Evolutionary conservation across 2,888 invertebrate genomes (phyloP), one percentile per base, ranked within the genome.

Genomic region (Sarcophaga variegata): DNA sequence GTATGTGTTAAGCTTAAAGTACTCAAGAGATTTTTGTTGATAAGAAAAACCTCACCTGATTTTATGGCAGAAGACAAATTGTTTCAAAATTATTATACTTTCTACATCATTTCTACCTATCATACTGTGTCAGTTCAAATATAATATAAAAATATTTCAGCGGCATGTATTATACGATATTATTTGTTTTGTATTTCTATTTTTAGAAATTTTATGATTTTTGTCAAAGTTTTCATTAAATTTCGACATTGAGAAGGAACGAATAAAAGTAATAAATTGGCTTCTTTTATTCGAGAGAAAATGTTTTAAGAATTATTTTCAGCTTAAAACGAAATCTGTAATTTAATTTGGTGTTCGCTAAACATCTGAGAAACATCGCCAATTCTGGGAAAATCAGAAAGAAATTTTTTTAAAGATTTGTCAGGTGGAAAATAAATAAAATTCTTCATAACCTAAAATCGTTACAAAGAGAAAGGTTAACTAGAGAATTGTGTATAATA

Each of bases 1-100:
- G 69, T 70, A 63, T 69, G 81, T 64, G 74, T 60, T 70, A 64
- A 75, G 85, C 81, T 85, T 69, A 74, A 74, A 77, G 77, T 77
- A 71, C 80, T 72, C 77, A 37, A 27, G 77, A 67, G 83, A 74
- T 74, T 83, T 83, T 67, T 22, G 62, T 83, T 72, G 72, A 78
- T 78, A 72, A 37, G 8, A 10, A 71, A 72, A 72, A 17, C 17
- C 62, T 72, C 67, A 83, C 83, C 78, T 83, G 83, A 83, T 83
- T 83, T 78, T 74, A 54, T 74, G 5, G 54, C 37, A 69, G 72
- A 74, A 60, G 60, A 83, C 70, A 83, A 82, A 82, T 76, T 76
- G 62, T 70, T 69, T 63, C 47, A 59, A 54, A 74, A 67, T 82
- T 54, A 70, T 82, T 82, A 62, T 70, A 22, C 22, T 70, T 54